These are phyloP conservation scores for Buteo buteo DNA, from an alignment of 2,113 vertebrate species.

Conservation along the genomic window DNA sequence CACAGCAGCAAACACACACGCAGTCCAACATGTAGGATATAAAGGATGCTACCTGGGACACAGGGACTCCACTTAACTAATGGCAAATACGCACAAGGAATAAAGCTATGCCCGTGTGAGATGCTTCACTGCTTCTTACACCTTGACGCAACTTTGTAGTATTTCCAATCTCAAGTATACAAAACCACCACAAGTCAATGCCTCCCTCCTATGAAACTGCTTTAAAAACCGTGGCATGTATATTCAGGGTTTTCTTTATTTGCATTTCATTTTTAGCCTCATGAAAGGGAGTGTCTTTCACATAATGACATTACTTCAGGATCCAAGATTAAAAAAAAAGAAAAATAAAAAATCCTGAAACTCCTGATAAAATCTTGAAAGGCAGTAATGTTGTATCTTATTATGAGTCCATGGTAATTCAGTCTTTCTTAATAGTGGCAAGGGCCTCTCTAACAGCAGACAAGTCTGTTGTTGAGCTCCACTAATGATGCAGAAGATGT, in stretches of 20 bases:
- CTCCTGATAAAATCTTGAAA: constrained; percentile 33
- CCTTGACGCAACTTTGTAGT: neutral
- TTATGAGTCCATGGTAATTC: constrained; percentile 16
- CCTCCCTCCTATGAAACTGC: neutral
- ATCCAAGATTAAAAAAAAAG: neutral
- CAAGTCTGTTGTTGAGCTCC: neutral
- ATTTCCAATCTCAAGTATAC: neutral
- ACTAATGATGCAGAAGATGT: neutral
- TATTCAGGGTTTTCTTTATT: neutral
- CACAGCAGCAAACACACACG: neutral
- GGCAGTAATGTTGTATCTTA: neutral
- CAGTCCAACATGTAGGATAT: fast-evolving
- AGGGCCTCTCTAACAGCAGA: neutral
- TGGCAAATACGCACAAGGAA: neutral
- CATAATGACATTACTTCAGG: neutral
- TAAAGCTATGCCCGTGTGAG: neutral
- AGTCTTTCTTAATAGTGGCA: constrained; percentile 6
- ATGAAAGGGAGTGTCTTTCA: neutral
- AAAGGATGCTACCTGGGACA: neutral
- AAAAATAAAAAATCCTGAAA: neutral
- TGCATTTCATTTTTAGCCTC: neutral
- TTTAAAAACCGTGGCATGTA: neutral
- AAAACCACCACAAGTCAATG: neutral
- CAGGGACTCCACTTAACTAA: neutral
- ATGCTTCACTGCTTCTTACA: neutral